Conservation (phyloP, 2,113 vertebrate genomes). For the Scomber colias region DNA sequence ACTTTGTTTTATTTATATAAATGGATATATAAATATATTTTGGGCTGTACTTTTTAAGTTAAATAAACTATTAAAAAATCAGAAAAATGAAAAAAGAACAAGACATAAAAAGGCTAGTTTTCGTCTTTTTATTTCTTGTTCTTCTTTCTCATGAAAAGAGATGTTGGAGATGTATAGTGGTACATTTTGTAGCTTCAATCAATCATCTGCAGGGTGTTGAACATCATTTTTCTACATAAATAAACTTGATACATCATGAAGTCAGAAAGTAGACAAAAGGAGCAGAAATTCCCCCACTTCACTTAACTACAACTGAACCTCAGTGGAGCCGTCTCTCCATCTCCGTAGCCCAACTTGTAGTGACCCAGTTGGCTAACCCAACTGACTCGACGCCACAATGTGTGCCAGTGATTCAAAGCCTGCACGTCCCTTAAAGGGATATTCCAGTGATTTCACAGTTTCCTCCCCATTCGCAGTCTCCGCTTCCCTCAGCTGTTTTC, state of each 20-base stretch:
- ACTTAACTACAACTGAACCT: slow-evolving; percentile 19
- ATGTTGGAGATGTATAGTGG: too few relatives aligned
- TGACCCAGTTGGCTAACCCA: slow-evolving; percentile 72
- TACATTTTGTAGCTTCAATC: neutral
- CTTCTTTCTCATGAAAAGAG: too few relatives aligned
- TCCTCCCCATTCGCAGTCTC: slow-evolving; percentile 28
- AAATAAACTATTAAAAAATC: too few relatives aligned
- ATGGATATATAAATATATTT: too few relatives aligned
- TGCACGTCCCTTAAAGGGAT: slow-evolving; percentile 53
- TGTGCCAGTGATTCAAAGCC: slow-evolving; percentile 51
- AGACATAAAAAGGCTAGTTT: too few relatives aligned
- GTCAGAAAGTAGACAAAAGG: neutral
- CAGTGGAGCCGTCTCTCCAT: slow-evolving; percentile 17
- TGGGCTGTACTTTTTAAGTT: too few relatives aligned
- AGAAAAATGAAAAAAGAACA: too few relatives aligned
- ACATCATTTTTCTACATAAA: neutral
- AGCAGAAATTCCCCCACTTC: slow-evolving; percentile 23
- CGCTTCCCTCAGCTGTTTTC: slow-evolving; percentile 61
- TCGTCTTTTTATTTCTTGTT: too few relatives aligned
- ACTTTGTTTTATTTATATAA: too few relatives aligned
- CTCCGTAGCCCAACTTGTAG: slow-evolving; percentile 41
- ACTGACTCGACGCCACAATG: slow-evolving; percentile 35
- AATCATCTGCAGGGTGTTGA: neutral
- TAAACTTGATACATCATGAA: neutral
- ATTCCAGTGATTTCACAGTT: slow-evolving; percentile 65